A percentile compares a stretch with the other conserved stretches of the same genome.
Evolutionary conservation across 2,888 invertebrate species (phyloP).

Genomic region (Cerceris ruficornis): DNA sequence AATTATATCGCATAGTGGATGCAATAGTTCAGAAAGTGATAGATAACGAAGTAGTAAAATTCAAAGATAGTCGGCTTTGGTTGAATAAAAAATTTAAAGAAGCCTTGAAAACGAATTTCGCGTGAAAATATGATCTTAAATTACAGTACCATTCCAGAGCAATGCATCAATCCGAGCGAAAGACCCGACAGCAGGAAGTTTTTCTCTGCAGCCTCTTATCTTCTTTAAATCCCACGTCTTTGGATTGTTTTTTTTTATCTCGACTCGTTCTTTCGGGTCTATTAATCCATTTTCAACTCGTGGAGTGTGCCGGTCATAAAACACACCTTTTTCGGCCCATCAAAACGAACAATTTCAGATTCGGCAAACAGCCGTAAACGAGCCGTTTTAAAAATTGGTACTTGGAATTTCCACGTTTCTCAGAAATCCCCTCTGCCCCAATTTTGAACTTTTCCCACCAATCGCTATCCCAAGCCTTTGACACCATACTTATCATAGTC

Average conservation of each 20-base stretch:
- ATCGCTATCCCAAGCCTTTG: too few relatives aligned
- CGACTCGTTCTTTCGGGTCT: background rate
- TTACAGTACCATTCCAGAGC: constrained; percentile 15
- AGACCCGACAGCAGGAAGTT: constrained; percentile 33
- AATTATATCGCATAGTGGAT: too few relatives aligned
- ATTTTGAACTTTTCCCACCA: too few relatives aligned
- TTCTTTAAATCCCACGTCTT: background rate
- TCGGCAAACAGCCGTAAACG: background rate
- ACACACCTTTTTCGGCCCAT: background rate
- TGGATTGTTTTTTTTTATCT: constrained; percentile 20
- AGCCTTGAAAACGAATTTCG: background rate
- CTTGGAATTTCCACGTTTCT: background rate
- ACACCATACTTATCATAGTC: too few relatives aligned
- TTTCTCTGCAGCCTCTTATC: constrained; percentile 40
- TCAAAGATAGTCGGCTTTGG: too few relatives aligned
- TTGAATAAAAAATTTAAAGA: too few relatives aligned
- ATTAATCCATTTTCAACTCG: background rate
- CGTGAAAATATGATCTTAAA: constrained; percentile 24
- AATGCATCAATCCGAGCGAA: constrained; percentile 36
- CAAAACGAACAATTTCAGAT: background rate
- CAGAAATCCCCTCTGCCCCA: too few relatives aligned
- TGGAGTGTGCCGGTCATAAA: background rate
- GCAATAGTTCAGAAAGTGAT: too few relatives aligned
- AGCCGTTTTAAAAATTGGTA: background rate
- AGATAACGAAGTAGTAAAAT: too few relatives aligned